Evolutionary conservation across 2,797 vertebrate genomes (phyloP).

Genomic region (Discoglossus pictus): DNA sequence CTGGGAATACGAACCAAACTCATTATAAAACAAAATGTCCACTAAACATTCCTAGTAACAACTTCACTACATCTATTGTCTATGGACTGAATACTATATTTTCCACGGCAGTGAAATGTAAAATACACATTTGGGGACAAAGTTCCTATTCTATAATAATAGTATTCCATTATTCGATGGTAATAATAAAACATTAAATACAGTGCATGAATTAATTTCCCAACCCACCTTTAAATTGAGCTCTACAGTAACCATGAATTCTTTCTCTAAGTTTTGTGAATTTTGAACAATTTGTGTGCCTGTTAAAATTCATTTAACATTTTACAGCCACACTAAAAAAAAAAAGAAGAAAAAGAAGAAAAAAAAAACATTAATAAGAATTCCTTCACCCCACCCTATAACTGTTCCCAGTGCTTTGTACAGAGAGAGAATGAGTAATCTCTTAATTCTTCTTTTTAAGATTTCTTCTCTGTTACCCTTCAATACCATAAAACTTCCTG

Average conservation of each 20-base stretch:
- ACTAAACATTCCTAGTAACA: too few species aligned
- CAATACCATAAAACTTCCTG: constrained; percentile 62
- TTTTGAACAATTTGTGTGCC: not conserved
- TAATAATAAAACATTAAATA: too few species aligned
- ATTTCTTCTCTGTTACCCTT: constrained; percentile 57
- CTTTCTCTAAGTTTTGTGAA: constrained; percentile 2
- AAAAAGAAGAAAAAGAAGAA: constrained; percentile 51
- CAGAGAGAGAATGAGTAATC: constrained; percentile 55
- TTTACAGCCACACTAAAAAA: constrained; percentile 50
- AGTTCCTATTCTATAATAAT: too few species aligned
- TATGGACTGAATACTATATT: too few species aligned
- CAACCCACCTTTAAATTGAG: not conserved
- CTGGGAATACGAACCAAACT: too few species aligned
- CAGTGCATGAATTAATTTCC: too few species aligned
- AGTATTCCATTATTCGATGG: too few species aligned
- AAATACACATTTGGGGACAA: too few species aligned
- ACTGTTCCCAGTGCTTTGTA: constrained; percentile 51
- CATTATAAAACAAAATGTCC: too few species aligned
- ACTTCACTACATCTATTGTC: too few species aligned
- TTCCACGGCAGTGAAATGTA: too few species aligned
- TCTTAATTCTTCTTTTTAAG: constrained; percentile 53
- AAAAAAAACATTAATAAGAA: constrained; percentile 41
- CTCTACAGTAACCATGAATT: not conserved
- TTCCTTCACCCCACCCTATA: constrained; percentile 45
- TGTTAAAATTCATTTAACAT: constrained; percentile 30